Evolutionary conservation across 1,140 invertebrate genomes (phyloP), one percentile per base, ranked within the genome.

Genomic region (Capitella teleta): DNA sequence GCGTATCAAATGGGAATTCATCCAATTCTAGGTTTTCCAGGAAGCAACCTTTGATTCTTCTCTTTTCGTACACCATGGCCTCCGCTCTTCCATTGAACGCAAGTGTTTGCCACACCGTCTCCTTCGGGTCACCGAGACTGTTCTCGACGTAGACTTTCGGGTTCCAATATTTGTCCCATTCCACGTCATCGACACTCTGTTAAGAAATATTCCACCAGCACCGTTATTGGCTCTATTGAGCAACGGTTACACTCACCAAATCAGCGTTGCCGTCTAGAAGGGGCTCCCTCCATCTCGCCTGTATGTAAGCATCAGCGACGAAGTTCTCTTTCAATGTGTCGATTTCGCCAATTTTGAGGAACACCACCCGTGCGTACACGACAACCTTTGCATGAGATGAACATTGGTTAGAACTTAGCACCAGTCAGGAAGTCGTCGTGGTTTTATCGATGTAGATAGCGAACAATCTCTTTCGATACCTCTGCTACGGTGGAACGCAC

Each of bases 271-370:
- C 44, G 45, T 67, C 62, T 14, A 64, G 50, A 23, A 26, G 14
- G 1, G 59, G 56, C 50, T 63, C 62, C 23, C 62, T 44, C 64
- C 63, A 66, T 58, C 57, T 58, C 38, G 60, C 57, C 49, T 61
- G 49, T 23, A 67, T 50, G 45, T 64, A 59, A 12, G 61, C 53
- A 34, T 64, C 61, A 14, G 62, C 63, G 14, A 40, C 46, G 46
- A 59, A 67, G 38, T 62, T 56, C 47, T 67, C 65, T 36, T 60
- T 60, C 0, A 66, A 52, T 2, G 64, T 67, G 42, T 64, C 62
- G 21, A 67, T 65, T 18, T 65, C 62, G 0, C 58, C 61, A 19
- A 67, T 55, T 46, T 65, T 65, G 43, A 65, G 49, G 48, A 65
- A 67, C 14, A 60, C 57, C 6, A 58, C 56, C n/a, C 57, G 53